Conservation (phyloP, 2,113 vertebrate genomes). For the Notarius lentiginosus region DNA sequence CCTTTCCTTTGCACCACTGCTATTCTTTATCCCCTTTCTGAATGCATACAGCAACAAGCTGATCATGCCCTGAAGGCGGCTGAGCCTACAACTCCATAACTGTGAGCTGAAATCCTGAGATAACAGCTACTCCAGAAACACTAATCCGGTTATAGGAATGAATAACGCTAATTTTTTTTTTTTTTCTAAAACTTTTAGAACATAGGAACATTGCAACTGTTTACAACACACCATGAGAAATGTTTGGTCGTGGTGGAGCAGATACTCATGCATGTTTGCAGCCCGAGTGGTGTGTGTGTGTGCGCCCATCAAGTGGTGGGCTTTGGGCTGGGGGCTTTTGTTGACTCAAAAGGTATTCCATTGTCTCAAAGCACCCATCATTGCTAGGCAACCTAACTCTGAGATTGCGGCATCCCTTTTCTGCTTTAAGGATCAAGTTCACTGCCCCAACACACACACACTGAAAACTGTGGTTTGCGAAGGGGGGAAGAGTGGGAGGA, state of each 20-base stretch:
- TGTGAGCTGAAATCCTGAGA: conserved; percentile 3
- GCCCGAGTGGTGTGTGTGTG: background rate
- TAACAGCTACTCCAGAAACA: background rate
- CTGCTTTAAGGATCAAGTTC: conserved; percentile 57
- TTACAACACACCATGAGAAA: background rate
- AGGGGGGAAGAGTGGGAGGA: conserved; percentile 10
- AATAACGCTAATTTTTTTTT: background rate
- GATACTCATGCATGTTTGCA: background rate
- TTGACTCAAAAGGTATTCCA: conserved; percentile 57
- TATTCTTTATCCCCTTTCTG: background rate
- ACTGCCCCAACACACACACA: conserved; percentile 40
- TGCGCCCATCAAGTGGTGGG: conserved; percentile 28
- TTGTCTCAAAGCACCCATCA: conserved; percentile 54
- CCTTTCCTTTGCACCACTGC: background rate
- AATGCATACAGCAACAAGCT: background rate
- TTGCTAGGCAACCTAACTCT: conserved; percentile 64
- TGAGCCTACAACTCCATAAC: background rate
- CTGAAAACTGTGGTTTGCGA: conserved; percentile 35
- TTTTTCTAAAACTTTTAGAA: background rate
- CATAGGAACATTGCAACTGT: background rate
- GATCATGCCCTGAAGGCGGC: background rate
- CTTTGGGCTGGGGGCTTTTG: conserved; percentile 49
- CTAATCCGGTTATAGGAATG: conserved; percentile 2
- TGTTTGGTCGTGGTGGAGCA: background rate
- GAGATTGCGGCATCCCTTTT: conserved; percentile 63